Percentiles rank a stretch among this genome's conserved stretches.
These are phyloP conservation scores for Macrophya annulata DNA, from an alignment of 2,888 invertebrate genomes.

Conservation along the genomic window DNA sequence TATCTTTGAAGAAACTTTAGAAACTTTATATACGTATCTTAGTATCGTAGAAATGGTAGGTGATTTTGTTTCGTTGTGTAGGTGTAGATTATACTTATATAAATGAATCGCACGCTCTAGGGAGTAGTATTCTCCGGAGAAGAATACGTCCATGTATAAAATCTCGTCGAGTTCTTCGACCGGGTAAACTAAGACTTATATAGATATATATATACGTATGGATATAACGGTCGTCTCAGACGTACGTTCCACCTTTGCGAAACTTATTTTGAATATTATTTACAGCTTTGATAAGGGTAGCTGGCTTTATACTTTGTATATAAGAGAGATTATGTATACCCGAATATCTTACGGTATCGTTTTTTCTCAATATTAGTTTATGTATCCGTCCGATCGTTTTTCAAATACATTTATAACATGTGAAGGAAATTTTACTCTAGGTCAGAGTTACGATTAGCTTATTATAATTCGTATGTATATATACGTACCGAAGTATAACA, in stretches of 20 bases:
- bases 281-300: neutral
- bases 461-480: neutral
- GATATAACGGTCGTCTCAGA: too few relatives aligned
- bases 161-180: constrained; percentile 3
- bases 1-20: neutral
- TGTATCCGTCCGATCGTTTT: neutral
- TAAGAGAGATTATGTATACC: neutral
- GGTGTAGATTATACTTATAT: constrained; percentile 8
- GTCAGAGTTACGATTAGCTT: neutral
- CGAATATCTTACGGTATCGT: neutral
- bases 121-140: constrained; percentile 12
- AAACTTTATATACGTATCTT: neutral
- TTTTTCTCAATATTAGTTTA: neutral
- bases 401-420: neutral
- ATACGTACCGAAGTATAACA: neutral
- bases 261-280: constrained; percentile 27
- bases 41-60: neutral
- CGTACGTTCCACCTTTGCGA: neutral
- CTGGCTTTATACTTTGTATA: neutral
- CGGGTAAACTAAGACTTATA: constrained; percentile 15
- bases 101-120: neutral
- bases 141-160: constrained; percentile 16
- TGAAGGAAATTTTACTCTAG: neutral
- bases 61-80: neutral
- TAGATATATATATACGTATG: too few relatives aligned